Evolutionary conservation across 2,888 invertebrate species (phyloP).

Genomic region (Nyleta sp.): DNA sequence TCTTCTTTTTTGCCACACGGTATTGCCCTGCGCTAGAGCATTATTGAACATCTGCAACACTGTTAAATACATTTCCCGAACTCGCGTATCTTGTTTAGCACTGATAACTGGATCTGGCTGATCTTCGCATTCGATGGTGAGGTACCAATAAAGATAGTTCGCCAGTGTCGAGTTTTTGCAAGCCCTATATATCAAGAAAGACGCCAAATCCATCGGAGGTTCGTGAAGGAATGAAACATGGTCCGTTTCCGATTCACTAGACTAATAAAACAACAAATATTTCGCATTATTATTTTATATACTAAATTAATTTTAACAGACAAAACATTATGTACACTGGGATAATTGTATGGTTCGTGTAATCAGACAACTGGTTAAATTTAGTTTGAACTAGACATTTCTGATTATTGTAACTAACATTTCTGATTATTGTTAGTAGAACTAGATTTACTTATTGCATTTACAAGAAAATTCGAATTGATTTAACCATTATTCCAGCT

Average conservation of each 20-base stretch:
- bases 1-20: conserved; percentile 89
- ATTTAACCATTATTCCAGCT: too few relatives aligned
- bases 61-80: conserved; percentile 93
- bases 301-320: too few relatives aligned
- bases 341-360: too few relatives aligned
- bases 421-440: too few relatives aligned
- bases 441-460: too few relatives aligned
- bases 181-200: conserved; percentile 95
- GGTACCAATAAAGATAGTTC: conserved; percentile 99
- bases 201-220: conserved; percentile 88
- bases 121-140: conserved; percentile 97
- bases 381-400: too few relatives aligned
- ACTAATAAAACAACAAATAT: conserved; percentile 70
- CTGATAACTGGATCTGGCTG: conserved; percentile 85
- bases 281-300: too few relatives aligned
- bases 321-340: too few relatives aligned
- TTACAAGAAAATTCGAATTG: too few relatives aligned
- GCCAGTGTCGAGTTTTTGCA: conserved; percentile 94
- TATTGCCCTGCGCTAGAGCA: conserved; percentile 87
- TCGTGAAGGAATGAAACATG: conserved; percentile 73
- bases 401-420: too few relatives aligned
- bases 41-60: conserved; percentile 94
- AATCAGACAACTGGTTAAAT: too few relatives aligned
- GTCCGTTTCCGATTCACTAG: conserved; percentile 75
- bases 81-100: conserved; percentile 88